Evolutionary conservation across 2,888 invertebrate genomes (phyloP).

Genomic region (Erannis defoliaria): DNA sequence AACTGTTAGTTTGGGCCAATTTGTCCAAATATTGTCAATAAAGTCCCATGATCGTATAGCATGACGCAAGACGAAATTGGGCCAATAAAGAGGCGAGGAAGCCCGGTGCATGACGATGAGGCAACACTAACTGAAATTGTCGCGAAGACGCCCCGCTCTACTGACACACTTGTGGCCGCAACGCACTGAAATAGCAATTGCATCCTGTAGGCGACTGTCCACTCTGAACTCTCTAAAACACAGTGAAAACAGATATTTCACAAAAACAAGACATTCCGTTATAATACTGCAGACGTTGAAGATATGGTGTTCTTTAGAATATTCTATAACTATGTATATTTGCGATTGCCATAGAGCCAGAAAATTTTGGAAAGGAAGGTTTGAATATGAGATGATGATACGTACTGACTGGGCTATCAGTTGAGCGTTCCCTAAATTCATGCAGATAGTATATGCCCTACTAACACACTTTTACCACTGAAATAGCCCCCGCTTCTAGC

Average conservation of each 20-base stretch:
- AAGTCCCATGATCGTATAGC: constrained; percentile 19
- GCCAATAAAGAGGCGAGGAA: constrained; percentile 54
- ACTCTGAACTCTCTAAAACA: constrained; percentile 7
- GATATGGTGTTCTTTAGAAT: background rate
- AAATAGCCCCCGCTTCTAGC: constrained; percentile 20
- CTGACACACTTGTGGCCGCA: constrained; percentile 71
- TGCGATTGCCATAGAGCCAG: background rate
- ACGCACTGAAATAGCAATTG: constrained; percentile 73
- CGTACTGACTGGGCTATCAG: background rate
- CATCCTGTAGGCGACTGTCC: constrained; percentile 61
- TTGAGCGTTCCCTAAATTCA: constrained; percentile 14
- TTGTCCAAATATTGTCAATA: constrained; percentile 19
- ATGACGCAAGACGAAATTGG: constrained; percentile 56
- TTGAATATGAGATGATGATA: background rate
- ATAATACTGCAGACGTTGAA: background rate
- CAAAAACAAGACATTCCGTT: background rate
- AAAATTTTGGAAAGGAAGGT: background rate
- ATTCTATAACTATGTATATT: background rate
- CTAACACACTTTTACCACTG: constrained; percentile 19
- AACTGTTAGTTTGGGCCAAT: constrained; percentile 3
- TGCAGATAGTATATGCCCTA: constrained; percentile 22
- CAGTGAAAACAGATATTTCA: background rate
- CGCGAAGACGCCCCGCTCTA: constrained; percentile 72
- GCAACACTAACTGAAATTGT: constrained; percentile 69
- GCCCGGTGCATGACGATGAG: constrained; percentile 49